Conservation (phyloP, 2,797 vertebrate genomes). For the Periophthalmus magnuspinnatus region DNA sequence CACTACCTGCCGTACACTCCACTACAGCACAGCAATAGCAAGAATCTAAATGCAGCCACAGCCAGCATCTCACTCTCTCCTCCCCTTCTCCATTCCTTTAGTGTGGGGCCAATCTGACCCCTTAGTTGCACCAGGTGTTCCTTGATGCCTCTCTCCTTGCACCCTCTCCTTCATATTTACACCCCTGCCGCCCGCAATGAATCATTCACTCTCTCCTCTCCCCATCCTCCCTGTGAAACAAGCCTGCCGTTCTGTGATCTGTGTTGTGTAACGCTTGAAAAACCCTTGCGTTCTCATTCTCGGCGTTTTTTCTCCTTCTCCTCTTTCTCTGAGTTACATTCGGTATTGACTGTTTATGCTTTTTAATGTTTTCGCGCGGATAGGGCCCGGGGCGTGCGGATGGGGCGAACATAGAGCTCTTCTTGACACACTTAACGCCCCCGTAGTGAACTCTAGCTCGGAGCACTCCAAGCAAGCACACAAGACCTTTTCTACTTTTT, state of each 20-base stretch:
- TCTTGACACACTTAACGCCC: slow-evolving; percentile 86
- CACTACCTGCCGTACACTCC: slow-evolving; percentile 21
- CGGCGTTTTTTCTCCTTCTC: slow-evolving; percentile 54
- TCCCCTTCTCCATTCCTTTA: slow-evolving; percentile 62
- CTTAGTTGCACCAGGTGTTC: slow-evolving; percentile 80
- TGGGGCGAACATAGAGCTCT: slow-evolving; percentile 76
- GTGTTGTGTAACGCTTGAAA: slow-evolving; percentile 84
- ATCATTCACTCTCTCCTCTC: slow-evolving; percentile 78
- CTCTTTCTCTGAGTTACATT: slow-evolving; percentile 79
- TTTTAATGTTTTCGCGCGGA: slow-evolving; percentile 78
- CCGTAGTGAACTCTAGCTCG: slow-evolving; percentile 84
- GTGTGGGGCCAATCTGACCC: slow-evolving; percentile 74
- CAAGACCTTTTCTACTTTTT: slow-evolving; percentile 76
- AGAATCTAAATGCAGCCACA: slow-evolving; percentile 65
- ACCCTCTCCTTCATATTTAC: slow-evolving; percentile 72
- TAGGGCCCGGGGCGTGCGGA: slow-evolving; percentile 82
- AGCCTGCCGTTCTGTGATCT: slow-evolving; percentile 80
- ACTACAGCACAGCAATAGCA: slow-evolving; percentile 28
- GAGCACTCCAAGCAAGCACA: slow-evolving; percentile 79
- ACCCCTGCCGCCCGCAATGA: slow-evolving; percentile 79
- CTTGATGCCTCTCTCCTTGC: slow-evolving; percentile 75
- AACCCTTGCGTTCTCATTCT: slow-evolving; percentile 75
- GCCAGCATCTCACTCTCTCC: slow-evolving; percentile 61
- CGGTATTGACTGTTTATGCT: slow-evolving; percentile 86
- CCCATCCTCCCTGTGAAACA: slow-evolving; percentile 74